These are phyloP conservation scores for Pachypsylla venusta DNA, from an alignment of 1,140 invertebrate genomes.

Conservation along the genomic window DNA sequence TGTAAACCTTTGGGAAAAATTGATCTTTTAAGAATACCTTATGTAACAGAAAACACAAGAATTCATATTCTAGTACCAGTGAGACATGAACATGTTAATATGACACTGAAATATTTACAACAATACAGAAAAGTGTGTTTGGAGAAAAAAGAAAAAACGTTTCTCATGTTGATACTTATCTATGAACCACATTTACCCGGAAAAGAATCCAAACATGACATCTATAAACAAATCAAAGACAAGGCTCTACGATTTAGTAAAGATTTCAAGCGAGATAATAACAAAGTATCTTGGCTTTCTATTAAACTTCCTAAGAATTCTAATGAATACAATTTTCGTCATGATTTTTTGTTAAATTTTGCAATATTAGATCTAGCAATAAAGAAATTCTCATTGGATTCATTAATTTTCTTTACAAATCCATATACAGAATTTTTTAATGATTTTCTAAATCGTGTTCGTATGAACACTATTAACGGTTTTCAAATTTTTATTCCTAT, in stretches of 20 bases:
- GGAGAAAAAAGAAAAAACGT: slow-evolving; percentile 58
- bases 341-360: slow-evolving; percentile 40
- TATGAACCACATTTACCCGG: slow-evolving; percentile 27
- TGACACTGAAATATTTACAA: slow-evolving; percentile 46
- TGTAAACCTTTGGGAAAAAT: slow-evolving; percentile 66
- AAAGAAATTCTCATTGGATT: slow-evolving; percentile 51
- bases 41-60: slow-evolving; percentile 75
- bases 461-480: slow-evolving; percentile 69
- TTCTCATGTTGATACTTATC: slow-evolving; percentile 46
- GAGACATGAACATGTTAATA: slow-evolving; percentile 34
- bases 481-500: slow-evolving; percentile 69
- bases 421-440: slow-evolving; percentile 48
- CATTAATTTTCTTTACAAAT: slow-evolving; percentile 47
- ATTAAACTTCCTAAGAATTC: slow-evolving; percentile 39
- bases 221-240: slow-evolving; percentile 47
- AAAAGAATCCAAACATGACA: slow-evolving; percentile 43
- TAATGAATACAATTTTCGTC: slow-evolving; percentile 27
- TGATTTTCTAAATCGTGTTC: slow-evolving; percentile 71
- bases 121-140: slow-evolving; percentile 53
- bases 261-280: slow-evolving; percentile 49
- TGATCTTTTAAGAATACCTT: slow-evolving; percentile 72
- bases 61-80: slow-evolving; percentile 59
- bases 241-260: slow-evolving; percentile 42
- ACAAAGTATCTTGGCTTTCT: slow-evolving; percentile 53
- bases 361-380: slow-evolving; percentile 52